Evolutionary conservation across 1,140 invertebrate species (phyloP).

Genomic region (Oreohelix idahoensis): DNA sequence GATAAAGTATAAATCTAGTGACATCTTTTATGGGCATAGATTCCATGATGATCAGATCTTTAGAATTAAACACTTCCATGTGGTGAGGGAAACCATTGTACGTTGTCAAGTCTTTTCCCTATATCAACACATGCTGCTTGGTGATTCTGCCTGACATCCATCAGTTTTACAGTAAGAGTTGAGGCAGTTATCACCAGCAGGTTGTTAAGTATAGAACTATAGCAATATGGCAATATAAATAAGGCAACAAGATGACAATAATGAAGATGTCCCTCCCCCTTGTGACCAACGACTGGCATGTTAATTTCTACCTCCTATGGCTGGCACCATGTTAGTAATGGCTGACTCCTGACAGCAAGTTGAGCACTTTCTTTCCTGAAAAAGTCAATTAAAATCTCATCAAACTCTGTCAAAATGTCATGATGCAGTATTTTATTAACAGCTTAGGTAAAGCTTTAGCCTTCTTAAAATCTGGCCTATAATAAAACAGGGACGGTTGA

Average conservation of each 20-base stretch:
- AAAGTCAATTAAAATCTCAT: constrained; percentile 3
- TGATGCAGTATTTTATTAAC: too few species aligned
- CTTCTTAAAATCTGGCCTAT: too few species aligned
- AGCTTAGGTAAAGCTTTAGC: too few species aligned
- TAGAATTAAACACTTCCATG: not conserved
- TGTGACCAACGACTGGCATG: not conserved
- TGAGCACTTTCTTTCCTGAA: constrained; percentile 32
- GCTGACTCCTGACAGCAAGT: constrained; percentile 32
- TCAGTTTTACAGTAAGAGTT: not conserved
- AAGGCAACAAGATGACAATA: constrained; percentile 30
- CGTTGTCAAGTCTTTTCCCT: not conserved
- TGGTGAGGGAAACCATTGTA: not conserved
- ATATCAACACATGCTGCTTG: not conserved
- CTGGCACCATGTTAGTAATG: constrained; percentile 22
- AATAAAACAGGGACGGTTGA: too few species aligned
- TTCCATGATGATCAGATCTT: not conserved
- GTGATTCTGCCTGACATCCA: not conserved
- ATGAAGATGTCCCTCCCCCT: not conserved
- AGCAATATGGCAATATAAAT: constrained; percentile 25
- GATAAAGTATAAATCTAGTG: not conserved
- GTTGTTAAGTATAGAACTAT: not conserved
- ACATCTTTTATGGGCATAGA: not conserved
- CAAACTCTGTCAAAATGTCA: too few species aligned
- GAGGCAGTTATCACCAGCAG: constrained; percentile 3
- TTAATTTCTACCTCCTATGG: constrained; percentile 30